phyloP scores from a whole-genome alignment of 2,797 vertebrate genomes.

The Phrynocephalus vlangalii region DNA sequence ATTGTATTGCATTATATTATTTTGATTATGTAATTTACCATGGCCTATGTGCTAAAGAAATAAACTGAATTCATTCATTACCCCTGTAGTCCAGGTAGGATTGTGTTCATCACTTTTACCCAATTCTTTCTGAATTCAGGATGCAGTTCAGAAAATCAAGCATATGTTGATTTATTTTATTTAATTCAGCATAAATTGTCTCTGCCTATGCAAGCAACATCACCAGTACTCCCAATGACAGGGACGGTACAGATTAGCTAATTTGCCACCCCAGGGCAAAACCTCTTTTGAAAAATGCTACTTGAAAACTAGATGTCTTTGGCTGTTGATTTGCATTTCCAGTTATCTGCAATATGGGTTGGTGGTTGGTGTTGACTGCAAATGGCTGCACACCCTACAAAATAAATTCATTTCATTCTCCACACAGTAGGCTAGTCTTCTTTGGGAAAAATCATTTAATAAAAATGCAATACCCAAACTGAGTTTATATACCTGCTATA shows the following conservation, averaged over 20 bases:
- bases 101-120: neutral
- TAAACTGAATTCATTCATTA: too few species aligned
- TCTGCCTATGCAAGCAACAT: neutral
- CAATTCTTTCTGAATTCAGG: neutral
- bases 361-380: constrained; percentile 5
- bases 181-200: neutral
- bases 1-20: too few species aligned
- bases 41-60: too few species aligned
- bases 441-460: constrained; percentile 39
- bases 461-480: neutral
- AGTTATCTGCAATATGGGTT: neutral
- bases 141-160: neutral
- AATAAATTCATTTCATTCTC: constrained; percentile 28
- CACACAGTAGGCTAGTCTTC: constrained; percentile 21
- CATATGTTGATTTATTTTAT: neutral
- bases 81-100: too few species aligned
- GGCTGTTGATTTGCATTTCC: constrained; percentile 14
- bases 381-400: constrained; percentile 34
- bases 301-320: neutral
- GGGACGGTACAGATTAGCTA: neutral
- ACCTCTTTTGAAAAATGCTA: neutral
- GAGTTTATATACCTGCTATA: neutral
- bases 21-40: too few species aligned
- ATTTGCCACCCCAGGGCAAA: neutral
- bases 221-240: neutral